These are phyloP conservation scores for Colaptes auratus DNA, from an alignment of 2,113 vertebrate genomes.

Conservation along the genomic window DNA sequence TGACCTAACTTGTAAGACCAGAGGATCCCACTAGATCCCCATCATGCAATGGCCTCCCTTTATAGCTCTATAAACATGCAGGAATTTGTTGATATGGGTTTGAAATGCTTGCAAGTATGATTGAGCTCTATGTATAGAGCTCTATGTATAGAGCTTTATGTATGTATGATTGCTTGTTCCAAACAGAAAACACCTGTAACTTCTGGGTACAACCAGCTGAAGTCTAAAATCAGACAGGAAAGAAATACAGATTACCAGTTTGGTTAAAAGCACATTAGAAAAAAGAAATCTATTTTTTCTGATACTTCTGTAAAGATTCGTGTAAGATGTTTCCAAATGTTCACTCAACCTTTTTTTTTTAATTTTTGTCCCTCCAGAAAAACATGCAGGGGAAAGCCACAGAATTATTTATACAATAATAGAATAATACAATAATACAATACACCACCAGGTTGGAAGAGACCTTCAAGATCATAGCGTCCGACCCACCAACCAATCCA, in stretches of 20 bases:
- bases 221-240: neutral
- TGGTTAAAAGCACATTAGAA: neutral
- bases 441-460: too few species aligned
- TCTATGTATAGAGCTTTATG: too few species aligned
- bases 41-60: rapidly evolving
- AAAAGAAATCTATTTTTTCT: neutral
- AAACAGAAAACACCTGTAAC: neutral
- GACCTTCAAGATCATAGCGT: too few species aligned
- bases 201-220: neutral
- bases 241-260: neutral
- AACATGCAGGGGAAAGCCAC: neutral
- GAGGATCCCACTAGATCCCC: neutral
- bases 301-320: neutral
- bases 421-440: too few species aligned
- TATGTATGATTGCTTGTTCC: neutral
- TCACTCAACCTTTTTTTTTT: rapidly evolving
- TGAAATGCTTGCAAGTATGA: neutral
- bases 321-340: neutral
- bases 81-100: neutral
- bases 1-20: neutral
- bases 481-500: too few species aligned
- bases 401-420: neutral
- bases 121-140: neutral
- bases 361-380: neutral
- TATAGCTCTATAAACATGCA: neutral